phyloP scores from a whole-genome alignment of 2,888 invertebrate species.

The Tubiluchus corallicola region DNA sequence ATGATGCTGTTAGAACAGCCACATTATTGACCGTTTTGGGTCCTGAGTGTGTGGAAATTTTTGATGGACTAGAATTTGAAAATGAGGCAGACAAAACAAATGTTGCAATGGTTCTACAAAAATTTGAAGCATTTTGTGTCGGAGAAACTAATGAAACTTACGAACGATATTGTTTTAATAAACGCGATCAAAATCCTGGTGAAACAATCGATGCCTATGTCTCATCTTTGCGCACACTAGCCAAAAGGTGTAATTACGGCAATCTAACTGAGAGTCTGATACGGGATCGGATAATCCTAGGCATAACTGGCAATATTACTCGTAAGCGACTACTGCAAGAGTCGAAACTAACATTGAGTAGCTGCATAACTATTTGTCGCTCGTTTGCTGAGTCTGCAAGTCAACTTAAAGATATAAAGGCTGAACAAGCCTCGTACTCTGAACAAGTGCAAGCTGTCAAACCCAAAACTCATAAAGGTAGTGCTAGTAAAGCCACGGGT shows the following conservation, averaged over 20 bases:
- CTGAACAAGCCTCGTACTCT: too few species aligned
- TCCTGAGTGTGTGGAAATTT: too few species aligned
- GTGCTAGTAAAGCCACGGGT: not conserved
- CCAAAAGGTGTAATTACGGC: constrained; percentile 13
- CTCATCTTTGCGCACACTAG: constrained; percentile 10
- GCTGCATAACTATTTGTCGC: constrained; percentile 10
- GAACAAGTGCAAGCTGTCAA: too few species aligned
- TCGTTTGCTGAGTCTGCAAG: constrained; percentile 6
- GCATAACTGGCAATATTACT: constrained; percentile 4
- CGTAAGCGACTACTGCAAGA: constrained; percentile 8
- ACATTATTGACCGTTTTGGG: too few species aligned
- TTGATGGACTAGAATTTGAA: too few species aligned
- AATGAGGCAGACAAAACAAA: too few species aligned
- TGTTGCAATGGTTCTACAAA: too few species aligned
- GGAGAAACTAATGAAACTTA: constrained; percentile 12
- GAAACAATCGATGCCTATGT: constrained; percentile 11
- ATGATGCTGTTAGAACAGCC: too few species aligned
- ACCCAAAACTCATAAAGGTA: too few species aligned
- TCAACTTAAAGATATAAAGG: constrained; percentile 6
- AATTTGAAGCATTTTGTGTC: too few species aligned
- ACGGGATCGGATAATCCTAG: constrained; percentile 10
- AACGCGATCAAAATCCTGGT: constrained; percentile 9
- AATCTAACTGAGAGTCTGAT: constrained; percentile 11
- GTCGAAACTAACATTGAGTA: constrained; percentile 8
- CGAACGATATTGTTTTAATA: constrained; percentile 14